Evolutionary conservation across 2,113 vertebrate genomes (phyloP).

Genomic region (Sciurus niger): DNA sequence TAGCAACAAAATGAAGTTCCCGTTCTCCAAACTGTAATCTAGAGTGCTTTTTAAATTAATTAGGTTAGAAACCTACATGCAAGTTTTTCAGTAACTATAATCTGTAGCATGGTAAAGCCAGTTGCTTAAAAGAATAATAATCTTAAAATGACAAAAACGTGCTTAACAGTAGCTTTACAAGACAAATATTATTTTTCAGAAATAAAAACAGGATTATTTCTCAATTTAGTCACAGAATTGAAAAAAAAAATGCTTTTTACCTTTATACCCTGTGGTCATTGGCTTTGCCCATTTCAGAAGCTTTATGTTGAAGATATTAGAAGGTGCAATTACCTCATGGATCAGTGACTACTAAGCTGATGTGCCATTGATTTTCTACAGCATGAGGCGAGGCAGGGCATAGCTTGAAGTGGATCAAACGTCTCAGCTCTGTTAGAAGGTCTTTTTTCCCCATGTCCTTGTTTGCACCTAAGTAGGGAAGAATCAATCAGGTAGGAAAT

Average conservation of each 20-base stretch:
- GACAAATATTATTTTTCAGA: slow-evolving; percentile 66
- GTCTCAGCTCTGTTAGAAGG: slow-evolving; percentile 41
- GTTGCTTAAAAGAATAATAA: slow-evolving; percentile 22
- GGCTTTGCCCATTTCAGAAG: slow-evolving; percentile 59
- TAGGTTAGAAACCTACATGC: background rate
- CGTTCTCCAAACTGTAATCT: background rate
- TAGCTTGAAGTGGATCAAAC: slow-evolving; percentile 74
- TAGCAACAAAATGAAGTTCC: slow-evolving; percentile 65
- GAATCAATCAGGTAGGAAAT: slow-evolving; percentile 33
- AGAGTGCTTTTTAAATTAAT: slow-evolving; percentile 59
- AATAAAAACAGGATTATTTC: slow-evolving; percentile 62
- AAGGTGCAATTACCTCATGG: slow-evolving; percentile 65
- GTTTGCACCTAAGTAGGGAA: background rate
- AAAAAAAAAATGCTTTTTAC: background rate
- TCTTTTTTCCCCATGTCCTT: background rate
- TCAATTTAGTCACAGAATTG: slow-evolving; percentile 52
- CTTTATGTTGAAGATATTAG: slow-evolving; percentile 80
- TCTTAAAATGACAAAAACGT: background rate
- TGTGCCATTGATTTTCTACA: slow-evolving; percentile 70
- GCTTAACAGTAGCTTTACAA: slow-evolving; percentile 30
- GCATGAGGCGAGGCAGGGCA: slow-evolving; percentile 62
- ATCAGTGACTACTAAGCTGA: slow-evolving; percentile 73
- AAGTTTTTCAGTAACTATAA: background rate
- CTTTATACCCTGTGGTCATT: background rate
- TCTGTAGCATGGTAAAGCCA: background rate